Evolutionary conservation across 2,888 invertebrate species (phyloP), one percentile per base, ranked within the genome.

Genomic region (Chloromyia formosa): DNA sequence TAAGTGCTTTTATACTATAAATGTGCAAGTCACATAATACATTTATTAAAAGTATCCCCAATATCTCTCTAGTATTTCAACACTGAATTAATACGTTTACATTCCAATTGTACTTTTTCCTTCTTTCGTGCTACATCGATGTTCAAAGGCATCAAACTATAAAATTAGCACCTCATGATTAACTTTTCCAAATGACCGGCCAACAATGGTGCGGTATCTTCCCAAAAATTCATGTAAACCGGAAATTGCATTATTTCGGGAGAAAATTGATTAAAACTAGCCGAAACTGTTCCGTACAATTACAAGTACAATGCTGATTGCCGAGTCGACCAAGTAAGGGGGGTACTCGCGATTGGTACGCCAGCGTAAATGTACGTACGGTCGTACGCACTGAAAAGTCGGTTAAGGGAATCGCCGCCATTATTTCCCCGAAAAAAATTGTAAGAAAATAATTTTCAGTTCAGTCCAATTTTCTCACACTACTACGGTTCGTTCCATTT

Each of bases 161-260:
- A 12, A 14, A 45, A 66, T 49, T 45, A 49, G 2, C 45, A 66
- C 45, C 45, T 61, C 22, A 22, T 49, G 42, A 66, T 9, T 66
- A 20, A 45, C 45, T 61, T 27, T 45, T 45, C 49, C 9, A 3
- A 49, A 49, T 66, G 20, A 12, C 5, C 22, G 14, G 45, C 10
- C 22, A 22, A 16, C 18, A 49, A 66, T 4, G 23, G n/a, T 22
- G 22, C 16, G 56, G 22, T 22, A 66, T 66, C 66, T 56, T 40
- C 18, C 56, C 35, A 71, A 71, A 58, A 71, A 20, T 56, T 40
- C 20, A 71, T 71, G 71, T 71, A 71, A 71, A 71, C 56, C 71
- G 71, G 71, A 71, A 71, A 71, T 71, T 71, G 42, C 40, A 58
- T 71, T 71, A 56, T 18, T 58, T 40, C 49, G 14, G 18, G 27